Percentiles rank a stretch among this genome's conserved stretches.
Evolutionary conservation across 1,140 invertebrate species (phyloP).

Genomic region (Luehdorfia chinensis): DNA sequence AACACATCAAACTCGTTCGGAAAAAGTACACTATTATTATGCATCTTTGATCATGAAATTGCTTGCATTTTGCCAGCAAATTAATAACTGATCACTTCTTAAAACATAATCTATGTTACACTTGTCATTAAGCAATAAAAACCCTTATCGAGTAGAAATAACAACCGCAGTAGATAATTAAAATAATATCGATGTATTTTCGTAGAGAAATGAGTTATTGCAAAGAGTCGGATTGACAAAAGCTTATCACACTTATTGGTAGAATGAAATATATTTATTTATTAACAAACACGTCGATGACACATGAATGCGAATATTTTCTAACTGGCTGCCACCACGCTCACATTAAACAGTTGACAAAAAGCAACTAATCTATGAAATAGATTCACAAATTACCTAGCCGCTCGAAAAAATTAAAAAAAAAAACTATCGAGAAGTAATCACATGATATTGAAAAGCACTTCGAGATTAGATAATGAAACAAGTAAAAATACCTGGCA

Average conservation of each 20-base stretch:
- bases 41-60: slow-evolving; percentile 48
- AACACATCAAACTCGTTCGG: slow-evolving; percentile 25
- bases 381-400: no score
- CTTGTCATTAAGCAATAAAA: slow-evolving; percentile 28
- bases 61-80: slow-evolving; percentile 56
- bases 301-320: slow-evolving; percentile 18
- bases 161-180: slow-evolving; percentile 16
- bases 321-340: slow-evolving; percentile 4
- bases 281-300: slow-evolving; percentile 24
- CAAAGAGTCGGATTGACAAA: slow-evolving; percentile 15
- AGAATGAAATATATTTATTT: slow-evolving; percentile 20
- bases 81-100: slow-evolving; percentile 47
- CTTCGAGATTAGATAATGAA: no score
- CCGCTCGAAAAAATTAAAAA: no score
- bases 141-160: slow-evolving; percentile 24
- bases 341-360: no score
- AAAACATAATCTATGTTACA: no score
- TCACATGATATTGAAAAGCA: no score
- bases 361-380: no score
- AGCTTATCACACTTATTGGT: slow-evolving; percentile 17
- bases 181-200: slow-evolving; percentile 11
- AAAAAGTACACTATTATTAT: slow-evolving; percentile 42
- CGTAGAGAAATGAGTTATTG: slow-evolving; percentile 9
- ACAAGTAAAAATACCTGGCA: no score
- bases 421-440: no score